These are phyloP conservation scores for Heterotis niloticus DNA, from an alignment of 2,113 vertebrate species.

Conservation along the genomic window DNA sequence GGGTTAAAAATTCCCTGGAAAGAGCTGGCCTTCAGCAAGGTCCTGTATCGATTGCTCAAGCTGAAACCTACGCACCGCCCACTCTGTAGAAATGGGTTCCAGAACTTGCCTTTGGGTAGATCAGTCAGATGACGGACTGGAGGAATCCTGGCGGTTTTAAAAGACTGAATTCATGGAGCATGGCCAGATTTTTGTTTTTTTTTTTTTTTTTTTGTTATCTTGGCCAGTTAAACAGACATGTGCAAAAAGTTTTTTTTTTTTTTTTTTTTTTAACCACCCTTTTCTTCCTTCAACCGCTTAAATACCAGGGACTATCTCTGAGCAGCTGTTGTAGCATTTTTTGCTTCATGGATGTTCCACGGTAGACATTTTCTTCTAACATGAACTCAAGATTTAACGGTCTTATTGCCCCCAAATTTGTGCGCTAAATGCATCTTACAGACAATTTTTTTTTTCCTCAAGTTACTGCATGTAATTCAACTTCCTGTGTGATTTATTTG, in stretches of 20 bases:
- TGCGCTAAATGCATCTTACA: no score
- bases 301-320: background rate
- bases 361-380: background rate
- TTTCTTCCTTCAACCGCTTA: background rate
- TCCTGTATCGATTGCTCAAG: background rate
- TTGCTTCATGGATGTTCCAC: background rate
- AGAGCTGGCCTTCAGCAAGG: conserved; percentile 20
- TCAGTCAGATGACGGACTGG: conserved; percentile 4
- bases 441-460: no score
- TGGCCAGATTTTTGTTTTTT: background rate
- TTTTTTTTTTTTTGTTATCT: background rate
- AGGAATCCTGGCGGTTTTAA: background rate
- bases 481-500: no score
- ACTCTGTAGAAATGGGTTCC: conserved; percentile 4
- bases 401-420: no score
- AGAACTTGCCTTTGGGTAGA: conserved; percentile 2
- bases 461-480: no score
- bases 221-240: background rate
- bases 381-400: background rate
- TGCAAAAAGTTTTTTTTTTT: background rate
- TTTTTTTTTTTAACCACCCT: background rate
- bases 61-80: conserved; percentile 21
- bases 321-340: background rate
- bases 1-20: conserved; percentile 22
- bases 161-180: background rate